A percentile compares a stretch with the other conserved stretches of the same genome.
phyloP scores from a whole-genome alignment of 2,797 vertebrate genomes.

The Microcaecilia unicolor region DNA sequence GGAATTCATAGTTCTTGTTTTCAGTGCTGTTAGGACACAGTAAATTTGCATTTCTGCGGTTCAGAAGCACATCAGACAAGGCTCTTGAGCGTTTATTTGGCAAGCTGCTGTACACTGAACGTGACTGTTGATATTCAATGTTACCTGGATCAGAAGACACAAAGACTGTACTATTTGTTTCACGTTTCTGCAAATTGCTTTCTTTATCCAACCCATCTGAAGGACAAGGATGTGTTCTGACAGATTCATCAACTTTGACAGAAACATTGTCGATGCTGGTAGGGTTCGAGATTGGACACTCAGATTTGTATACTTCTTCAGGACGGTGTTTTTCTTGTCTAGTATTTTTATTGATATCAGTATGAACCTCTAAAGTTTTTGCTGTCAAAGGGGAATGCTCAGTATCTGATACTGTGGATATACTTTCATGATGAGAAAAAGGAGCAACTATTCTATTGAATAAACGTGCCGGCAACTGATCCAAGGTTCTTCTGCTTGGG shows the following conservation, averaged over 20 bases:
- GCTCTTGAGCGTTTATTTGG: slow-evolving; percentile 49
- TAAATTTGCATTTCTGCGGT: too few relatives aligned
- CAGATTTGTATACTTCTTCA: background rate
- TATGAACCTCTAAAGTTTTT: slow-evolving; percentile 12
- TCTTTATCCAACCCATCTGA: slow-evolving; percentile 15
- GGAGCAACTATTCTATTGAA: background rate
- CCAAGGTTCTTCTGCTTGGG: slow-evolving; percentile 4
- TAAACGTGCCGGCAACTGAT: background rate
- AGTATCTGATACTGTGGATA: background rate
- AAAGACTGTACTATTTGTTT: slow-evolving; percentile 53
- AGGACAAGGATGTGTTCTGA: too few relatives aligned
- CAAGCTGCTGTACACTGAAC: slow-evolving; percentile 61
- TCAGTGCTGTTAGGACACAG: too few relatives aligned
- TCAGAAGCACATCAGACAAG: slow-evolving; percentile 39
- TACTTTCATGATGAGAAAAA: slow-evolving; percentile 2
- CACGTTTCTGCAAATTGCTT: slow-evolving; percentile 47
- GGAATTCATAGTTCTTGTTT: slow-evolving; percentile 16
- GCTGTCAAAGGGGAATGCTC: slow-evolving; percentile 11
- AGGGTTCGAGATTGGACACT: background rate
- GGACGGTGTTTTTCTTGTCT: background rate
- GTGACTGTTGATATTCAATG: slow-evolving; percentile 53
- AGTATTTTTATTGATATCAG: slow-evolving; percentile 1
- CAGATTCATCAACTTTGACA: too few relatives aligned
- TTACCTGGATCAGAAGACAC: slow-evolving; percentile 55
- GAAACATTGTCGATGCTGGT: too few relatives aligned